Conservation (phyloP, 2,797 vertebrate species). For the Euthynnus affinis region DNA sequence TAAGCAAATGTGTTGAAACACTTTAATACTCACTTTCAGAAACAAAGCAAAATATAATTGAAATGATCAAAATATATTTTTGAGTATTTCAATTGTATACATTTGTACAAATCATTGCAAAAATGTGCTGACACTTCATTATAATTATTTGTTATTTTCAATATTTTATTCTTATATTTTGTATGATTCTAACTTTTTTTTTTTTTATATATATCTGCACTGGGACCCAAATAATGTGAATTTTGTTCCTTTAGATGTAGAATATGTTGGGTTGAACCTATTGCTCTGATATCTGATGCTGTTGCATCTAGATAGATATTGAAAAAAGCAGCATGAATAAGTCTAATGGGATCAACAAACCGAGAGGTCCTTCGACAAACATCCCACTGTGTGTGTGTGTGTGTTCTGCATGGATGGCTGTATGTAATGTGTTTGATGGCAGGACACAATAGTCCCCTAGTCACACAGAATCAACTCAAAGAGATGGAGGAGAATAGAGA, state of each 20-base stretch:
- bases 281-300: neutral
- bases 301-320: neutral
- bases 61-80: too few relatives aligned
- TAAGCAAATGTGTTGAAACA: neutral
- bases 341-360: slow-evolving; percentile 38
- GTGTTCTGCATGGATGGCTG: slow-evolving; percentile 79
- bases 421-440: slow-evolving; percentile 73
- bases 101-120: too few relatives aligned
- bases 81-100: too few relatives aligned
- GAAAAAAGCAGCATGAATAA: neutral
- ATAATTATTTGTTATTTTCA: too few relatives aligned
- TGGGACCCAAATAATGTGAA: too few relatives aligned
- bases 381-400: slow-evolving; percentile 46
- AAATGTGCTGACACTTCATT: too few relatives aligned
- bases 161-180: neutral
- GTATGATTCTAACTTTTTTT: neutral
- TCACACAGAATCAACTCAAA: slow-evolving; percentile 73
- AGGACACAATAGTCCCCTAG: slow-evolving; percentile 72
- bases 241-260: neutral
- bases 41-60: too few relatives aligned
- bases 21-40: too few relatives aligned
- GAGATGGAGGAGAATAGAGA: slow-evolving; percentile 68
- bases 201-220: too few relatives aligned
- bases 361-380: slow-evolving; percentile 41
- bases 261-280: neutral